These are phyloP conservation scores for Salticus scenicus DNA, from an alignment of 2,888 invertebrate genomes.

Conservation along the genomic window DNA sequence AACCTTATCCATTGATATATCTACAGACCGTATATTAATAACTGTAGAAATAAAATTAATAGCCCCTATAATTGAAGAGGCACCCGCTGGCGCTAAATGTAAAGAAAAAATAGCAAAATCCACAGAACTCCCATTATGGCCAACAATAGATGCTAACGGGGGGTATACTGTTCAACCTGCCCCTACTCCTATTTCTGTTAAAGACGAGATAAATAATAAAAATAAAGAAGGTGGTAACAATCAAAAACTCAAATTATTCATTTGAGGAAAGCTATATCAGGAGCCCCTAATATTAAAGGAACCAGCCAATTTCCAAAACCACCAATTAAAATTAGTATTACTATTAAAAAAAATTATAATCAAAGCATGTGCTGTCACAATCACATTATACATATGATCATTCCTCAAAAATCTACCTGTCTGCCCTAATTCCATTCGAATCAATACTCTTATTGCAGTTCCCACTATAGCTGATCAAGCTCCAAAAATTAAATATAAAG, in stretches of 20 bases:
- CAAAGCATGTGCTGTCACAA: slow-evolving; percentile 87
- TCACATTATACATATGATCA: slow-evolving; percentile 83
- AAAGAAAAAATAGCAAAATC: slow-evolving; percentile 86
- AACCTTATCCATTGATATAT: slow-evolving; percentile 80
- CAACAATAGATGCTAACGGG: slow-evolving; percentile 81
- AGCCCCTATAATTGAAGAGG: slow-evolving; percentile 84
- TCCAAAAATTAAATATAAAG: slow-evolving; percentile 80
- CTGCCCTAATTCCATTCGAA: slow-evolving; percentile 84
- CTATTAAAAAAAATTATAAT: slow-evolving; percentile 88
- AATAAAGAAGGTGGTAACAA: slow-evolving; percentile 83
- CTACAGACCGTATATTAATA: slow-evolving; percentile 82
- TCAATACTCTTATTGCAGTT: slow-evolving; percentile 82
- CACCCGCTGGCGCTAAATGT: slow-evolving; percentile 85
- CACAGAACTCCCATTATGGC: slow-evolving; percentile 82
- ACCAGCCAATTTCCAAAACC: slow-evolving; percentile 90
- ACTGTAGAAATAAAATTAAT: slow-evolving; percentile 88
- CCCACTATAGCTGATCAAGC: slow-evolving; percentile 83
- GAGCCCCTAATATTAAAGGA: slow-evolving; percentile 84
- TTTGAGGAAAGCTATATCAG: slow-evolving; percentile 88
- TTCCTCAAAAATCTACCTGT: slow-evolving; percentile 83
- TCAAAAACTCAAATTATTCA: slow-evolving; percentile 91
- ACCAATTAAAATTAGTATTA: slow-evolving; percentile 81
- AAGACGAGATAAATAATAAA: slow-evolving; percentile 81
- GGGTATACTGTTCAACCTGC: slow-evolving; percentile 86
- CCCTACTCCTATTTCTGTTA: slow-evolving; percentile 83